Base-by-base conservation (phyloP, 2,113 vertebrate species). In the Callocephalon fimbriatum region DNA sequence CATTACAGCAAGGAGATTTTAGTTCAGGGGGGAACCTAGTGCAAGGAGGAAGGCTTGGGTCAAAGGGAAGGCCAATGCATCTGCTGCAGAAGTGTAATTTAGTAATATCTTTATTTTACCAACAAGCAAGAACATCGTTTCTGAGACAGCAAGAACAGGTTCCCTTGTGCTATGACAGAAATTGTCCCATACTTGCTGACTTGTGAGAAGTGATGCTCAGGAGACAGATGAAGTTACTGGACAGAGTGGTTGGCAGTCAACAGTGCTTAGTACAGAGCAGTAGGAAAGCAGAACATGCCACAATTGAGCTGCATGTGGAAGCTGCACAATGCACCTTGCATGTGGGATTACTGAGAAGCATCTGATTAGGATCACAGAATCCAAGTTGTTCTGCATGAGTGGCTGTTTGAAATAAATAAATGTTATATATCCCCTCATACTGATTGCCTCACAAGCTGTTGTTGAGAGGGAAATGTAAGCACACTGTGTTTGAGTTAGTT, bases 401-500 rank as follows among this genome's bases (percentile, higher is more conserved):
- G 45, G 40, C n/a, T 88, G 62, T 87, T 93, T 65, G 63, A 93
- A 93, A 91, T 51, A 95, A 95, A 19, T 90, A 83, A 93, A 35
- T 19, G 32, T 23, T 92, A 50, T 76, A 27, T 83, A 87, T 75
- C 44, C 63, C 35, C 18, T 73, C 68, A 10, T 37, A 67, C 25
- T 31, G 65, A 96, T 77, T 96, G 73, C 82, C 87, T 95, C 88
- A 94, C 86, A 91, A 56, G 44, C 74, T 93, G 89, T 89, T 73
- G 35, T 89, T 82, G 65, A 93, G 72, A 87, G 84, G 62, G 61
- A 95, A 93, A 93, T 58, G 40, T 74, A 95, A 95, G 83, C 83
- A n/a, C 56, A 48, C 59, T 93, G 77, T 82, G 45, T 67, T 61
- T 2, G 10, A 83, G 54, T 74, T 26, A 40, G n/a, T 75, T 90